phyloP scores from a whole-genome alignment of 2,888 invertebrate species.

The Troides helena region DNA sequence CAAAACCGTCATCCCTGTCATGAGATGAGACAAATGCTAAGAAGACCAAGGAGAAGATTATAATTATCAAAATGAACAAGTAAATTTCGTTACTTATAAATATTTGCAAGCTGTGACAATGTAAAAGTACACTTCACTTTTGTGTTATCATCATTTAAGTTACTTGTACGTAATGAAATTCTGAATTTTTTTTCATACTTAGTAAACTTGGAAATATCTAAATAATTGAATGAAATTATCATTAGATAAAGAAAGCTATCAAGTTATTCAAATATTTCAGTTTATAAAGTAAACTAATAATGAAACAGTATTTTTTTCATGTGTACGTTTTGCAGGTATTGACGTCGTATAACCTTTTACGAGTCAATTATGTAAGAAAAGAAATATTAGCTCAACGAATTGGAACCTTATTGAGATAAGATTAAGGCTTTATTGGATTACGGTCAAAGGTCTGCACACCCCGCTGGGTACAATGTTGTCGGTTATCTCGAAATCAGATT shows the following conservation, averaged over 20 bases:
- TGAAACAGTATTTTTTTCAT: background rate
- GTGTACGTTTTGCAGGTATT: slow-evolving; percentile 35
- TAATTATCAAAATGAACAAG: slow-evolving; percentile 7
- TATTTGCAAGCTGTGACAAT: slow-evolving; percentile 60
- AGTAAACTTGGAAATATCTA: no score
- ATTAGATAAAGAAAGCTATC: no score
- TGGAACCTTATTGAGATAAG: slow-evolving; percentile 40
- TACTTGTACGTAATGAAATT: no score
- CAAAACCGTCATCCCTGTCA: no score
- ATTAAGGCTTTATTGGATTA: slow-evolving; percentile 41
- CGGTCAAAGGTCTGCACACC: slow-evolving; percentile 48
- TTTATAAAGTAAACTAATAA: background rate
- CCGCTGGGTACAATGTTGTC: slow-evolving; percentile 71
- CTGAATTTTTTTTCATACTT: no score
- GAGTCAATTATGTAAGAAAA: slow-evolving; percentile 55
- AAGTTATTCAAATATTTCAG: no score
- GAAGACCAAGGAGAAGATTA: background rate
- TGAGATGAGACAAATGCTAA: no score
- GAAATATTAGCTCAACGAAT: slow-evolving; percentile 35
- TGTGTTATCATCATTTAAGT: background rate
- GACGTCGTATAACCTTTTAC: slow-evolving; percentile 62
- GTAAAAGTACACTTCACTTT: background rate
- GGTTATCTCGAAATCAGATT: slow-evolving; percentile 72
- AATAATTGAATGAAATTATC: no score
- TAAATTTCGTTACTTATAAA: slow-evolving; percentile 49